These are phyloP conservation scores for Plebejus anna DNA, from an alignment of 2,888 invertebrate species.

Conservation along the genomic window DNA sequence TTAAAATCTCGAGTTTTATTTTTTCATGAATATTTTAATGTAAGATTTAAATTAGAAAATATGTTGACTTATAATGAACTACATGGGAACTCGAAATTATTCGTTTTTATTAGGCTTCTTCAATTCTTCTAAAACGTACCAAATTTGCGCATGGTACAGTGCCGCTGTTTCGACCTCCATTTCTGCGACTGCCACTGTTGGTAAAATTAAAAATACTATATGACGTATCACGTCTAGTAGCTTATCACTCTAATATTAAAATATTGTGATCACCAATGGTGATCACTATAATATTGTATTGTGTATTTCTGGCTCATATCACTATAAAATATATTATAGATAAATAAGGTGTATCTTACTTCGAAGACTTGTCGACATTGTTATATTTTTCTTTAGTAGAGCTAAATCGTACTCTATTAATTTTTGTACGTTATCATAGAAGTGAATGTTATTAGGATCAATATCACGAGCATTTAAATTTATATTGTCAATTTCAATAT, in stretches of 20 bases:
- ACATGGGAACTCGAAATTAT: background rate
- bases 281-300: background rate
- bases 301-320: too few species aligned
- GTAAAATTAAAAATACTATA: background rate
- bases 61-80: background rate
- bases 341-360: conserved; percentile 45
- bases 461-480: conserved; percentile 39
- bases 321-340: too few species aligned
- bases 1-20: too few species aligned
- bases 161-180: conserved; percentile 59
- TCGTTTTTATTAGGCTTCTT: conserved; percentile 33
- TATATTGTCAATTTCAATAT: conserved; percentile 31
- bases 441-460: conserved; percentile 52
- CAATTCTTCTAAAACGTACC: conserved; percentile 50
- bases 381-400: conserved; percentile 50
- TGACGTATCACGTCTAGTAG: background rate
- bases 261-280: too few species aligned
- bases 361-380: conserved; percentile 48
- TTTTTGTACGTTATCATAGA: conserved; percentile 49
- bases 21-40: background rate
- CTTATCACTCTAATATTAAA: too few species aligned
- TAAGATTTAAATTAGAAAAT: too few species aligned
- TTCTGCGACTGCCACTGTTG: conserved; percentile 56
- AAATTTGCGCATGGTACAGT: conserved; percentile 54
- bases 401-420: conserved; percentile 53